Evolutionary conservation across 2,113 vertebrate species (phyloP).

Genomic region (Columba livia): DNA sequence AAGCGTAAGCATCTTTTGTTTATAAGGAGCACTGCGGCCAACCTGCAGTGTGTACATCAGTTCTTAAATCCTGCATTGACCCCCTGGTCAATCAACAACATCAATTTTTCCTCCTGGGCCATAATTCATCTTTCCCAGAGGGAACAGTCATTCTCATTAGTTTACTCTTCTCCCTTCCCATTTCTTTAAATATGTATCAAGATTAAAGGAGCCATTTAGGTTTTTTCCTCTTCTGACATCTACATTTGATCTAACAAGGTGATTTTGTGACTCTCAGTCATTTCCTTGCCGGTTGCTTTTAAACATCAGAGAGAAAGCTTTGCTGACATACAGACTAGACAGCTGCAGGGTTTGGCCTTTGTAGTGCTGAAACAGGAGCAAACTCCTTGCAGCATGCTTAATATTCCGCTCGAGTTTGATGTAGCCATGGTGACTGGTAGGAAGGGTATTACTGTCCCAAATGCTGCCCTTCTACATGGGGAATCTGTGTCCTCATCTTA

Average conservation of each 20-base stretch:
- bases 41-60: neutral
- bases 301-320: neutral
- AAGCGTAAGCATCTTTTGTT: neutral
- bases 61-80: neutral
- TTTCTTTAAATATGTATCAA: conserved; percentile 40
- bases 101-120: neutral
- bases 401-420: conserved; percentile 42
- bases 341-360: neutral
- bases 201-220: conserved; percentile 12
- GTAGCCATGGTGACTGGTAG: conserved; percentile 48
- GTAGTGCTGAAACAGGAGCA: neutral
- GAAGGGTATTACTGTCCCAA: conserved; percentile 35
- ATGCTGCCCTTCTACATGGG: neutral
- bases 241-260: neutral
- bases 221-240: neutral
- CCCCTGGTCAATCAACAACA: neutral
- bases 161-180: neutral
- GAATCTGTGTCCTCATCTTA: neutral
- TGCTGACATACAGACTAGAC: neutral
- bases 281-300: conserved; percentile 17
- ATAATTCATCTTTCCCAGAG: neutral
- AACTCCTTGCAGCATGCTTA: conserved; percentile 26
- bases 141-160: neutral
- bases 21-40: neutral
- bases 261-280: neutral